Evolutionary conservation across 1,140 invertebrate species (phyloP).

Genomic region (Panagrolaimus sp.): DNA sequence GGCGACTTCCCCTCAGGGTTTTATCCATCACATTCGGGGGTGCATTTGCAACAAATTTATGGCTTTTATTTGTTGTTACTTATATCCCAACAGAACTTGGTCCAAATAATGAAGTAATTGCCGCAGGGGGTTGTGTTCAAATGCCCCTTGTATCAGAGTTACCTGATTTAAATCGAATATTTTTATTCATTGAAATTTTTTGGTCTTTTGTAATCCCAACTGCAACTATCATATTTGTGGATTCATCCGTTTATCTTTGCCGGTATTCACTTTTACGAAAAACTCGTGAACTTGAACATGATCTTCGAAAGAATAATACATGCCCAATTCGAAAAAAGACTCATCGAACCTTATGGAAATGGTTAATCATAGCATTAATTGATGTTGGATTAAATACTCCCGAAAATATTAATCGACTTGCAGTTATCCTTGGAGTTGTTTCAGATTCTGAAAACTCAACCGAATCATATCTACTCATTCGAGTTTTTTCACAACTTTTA

Average conservation of each 20-base stretch:
- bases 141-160: slow-evolving; percentile 5
- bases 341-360: slow-evolving; percentile 33
- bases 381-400: slow-evolving; percentile 43
- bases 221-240: slow-evolving; percentile 35
- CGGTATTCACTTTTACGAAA: slow-evolving; percentile 22
- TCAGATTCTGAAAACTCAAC: slow-evolving; percentile 2
- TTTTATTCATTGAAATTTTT: slow-evolving; percentile 26
- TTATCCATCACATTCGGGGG: slow-evolving; percentile 27
- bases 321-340: slow-evolving; percentile 2
- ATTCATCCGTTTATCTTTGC: slow-evolving; percentile 32
- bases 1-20: slow-evolving; percentile 36
- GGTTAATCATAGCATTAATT: slow-evolving; percentile 42
- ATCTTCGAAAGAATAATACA: slow-evolving; percentile 22
- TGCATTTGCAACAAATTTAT: slow-evolving; percentile 26
- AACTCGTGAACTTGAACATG: slow-evolving; percentile 15
- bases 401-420: slow-evolving; percentile 39
- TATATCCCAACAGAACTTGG: slow-evolving; percentile 14
- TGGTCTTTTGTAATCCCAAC: slow-evolving; percentile 40
- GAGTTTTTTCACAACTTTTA: slow-evolving; percentile 34
- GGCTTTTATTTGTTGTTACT: slow-evolving; percentile 36
- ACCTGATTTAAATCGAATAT: slow-evolving; percentile 19
- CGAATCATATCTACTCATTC: slow-evolving; percentile 23
- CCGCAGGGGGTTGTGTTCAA: not conserved
- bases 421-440: slow-evolving; percentile 29
- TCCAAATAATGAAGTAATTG: not conserved